These are phyloP conservation scores for Carabus problematicus DNA, from an alignment of 2,888 invertebrate genomes.

Conservation along the genomic window DNA sequence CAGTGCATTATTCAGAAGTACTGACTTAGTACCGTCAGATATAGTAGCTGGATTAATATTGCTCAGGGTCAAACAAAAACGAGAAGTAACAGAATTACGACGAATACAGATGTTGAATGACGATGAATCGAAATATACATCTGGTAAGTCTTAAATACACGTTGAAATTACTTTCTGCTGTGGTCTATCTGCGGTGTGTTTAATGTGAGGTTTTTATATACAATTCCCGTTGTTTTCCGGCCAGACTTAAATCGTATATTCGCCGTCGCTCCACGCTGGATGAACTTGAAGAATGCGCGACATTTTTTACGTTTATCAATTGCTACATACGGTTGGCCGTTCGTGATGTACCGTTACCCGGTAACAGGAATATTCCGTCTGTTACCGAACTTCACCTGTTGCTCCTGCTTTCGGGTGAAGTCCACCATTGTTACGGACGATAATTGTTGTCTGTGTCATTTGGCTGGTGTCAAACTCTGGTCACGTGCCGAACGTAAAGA, in stretches of 20 bases:
- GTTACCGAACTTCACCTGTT: conserved; percentile 72
- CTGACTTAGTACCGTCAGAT: conserved; percentile 88
- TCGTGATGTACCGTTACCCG: conserved; percentile 79
- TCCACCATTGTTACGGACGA: conserved; percentile 78
- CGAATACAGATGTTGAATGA: conserved; percentile 69
- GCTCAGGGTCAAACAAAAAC: conserved; percentile 77
- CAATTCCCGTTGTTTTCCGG: conserved; percentile 45
- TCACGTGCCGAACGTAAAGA: conserved; percentile 79
- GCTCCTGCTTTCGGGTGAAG: conserved; percentile 68
- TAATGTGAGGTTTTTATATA: background rate
- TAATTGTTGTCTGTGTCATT: conserved; percentile 89
- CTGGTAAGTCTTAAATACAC: conserved; percentile 59
- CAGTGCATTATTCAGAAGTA: conserved; percentile 80
- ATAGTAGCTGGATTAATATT: conserved; percentile 86
- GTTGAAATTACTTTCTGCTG: background rate
- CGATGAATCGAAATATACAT: conserved; percentile 72
- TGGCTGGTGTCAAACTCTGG: conserved; percentile 82
- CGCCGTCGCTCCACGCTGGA: conserved; percentile 76
- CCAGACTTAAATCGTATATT: conserved; percentile 66
- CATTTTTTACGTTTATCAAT: conserved; percentile 83
- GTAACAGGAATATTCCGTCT: conserved; percentile 79
- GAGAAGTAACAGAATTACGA: conserved; percentile 74
- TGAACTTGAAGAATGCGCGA: conserved; percentile 76
- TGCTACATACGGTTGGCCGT: conserved; percentile 89
- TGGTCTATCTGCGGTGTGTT: background rate